phyloP scores from a whole-genome alignment of 1,140 invertebrate genomes.

The Eumaeus atala region DNA sequence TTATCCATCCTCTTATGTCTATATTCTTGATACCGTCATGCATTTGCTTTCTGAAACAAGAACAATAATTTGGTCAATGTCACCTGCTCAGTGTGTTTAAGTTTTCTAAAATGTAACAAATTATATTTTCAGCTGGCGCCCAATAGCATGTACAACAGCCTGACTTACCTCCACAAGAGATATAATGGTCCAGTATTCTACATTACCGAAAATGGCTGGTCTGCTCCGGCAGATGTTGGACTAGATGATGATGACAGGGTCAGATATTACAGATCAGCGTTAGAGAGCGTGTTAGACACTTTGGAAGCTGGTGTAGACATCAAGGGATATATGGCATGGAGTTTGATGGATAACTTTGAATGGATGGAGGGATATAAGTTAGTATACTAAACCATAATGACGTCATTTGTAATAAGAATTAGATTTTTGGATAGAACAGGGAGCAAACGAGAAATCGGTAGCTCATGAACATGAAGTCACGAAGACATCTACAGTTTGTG shows the following conservation, averaged over 20 bases:
- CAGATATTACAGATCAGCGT: constrained; percentile 28
- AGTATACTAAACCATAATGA: constrained; percentile 11
- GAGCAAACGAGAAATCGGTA: no score
- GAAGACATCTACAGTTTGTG: no score
- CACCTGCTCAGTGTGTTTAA: no score
- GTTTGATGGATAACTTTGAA: constrained; percentile 33
- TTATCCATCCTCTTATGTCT: no score
- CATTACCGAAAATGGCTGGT: constrained; percentile 77
- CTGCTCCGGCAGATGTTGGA: constrained; percentile 33
- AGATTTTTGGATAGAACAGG: no score
- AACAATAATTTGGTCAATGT: no score
- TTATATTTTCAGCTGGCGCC: constrained; percentile 28
- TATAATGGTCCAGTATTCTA: constrained; percentile 70
- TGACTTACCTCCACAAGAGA: constrained; percentile 66
- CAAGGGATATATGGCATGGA: constrained; percentile 59
- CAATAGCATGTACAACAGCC: constrained; percentile 33
- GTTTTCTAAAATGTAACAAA: no score
- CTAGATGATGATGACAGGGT: constrained; percentile 66
- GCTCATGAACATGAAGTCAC: no score
- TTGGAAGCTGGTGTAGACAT: constrained; percentile 78
- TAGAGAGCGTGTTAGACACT: constrained; percentile 78
- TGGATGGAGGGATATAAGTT: constrained; percentile 76
- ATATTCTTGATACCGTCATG: no score
- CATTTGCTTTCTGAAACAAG: no score
- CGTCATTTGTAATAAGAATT: no score